phyloP scores from a whole-genome alignment of 92 coral and sea anemone species.

The Paragorgia papillata region DNA sequence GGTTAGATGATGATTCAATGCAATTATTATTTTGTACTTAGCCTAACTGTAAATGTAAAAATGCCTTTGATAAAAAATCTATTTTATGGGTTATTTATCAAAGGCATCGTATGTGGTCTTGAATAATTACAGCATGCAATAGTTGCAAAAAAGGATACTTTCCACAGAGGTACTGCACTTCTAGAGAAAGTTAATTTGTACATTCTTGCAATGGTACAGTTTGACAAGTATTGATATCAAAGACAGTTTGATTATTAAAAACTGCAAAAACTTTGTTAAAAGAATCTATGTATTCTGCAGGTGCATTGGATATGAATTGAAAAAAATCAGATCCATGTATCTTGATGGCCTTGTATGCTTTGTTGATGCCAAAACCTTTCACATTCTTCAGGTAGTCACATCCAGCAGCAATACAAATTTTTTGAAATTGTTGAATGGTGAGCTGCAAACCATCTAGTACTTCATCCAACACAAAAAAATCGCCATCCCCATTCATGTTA shows the following conservation, averaged over 20 bases:
- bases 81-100: too few relatives aligned
- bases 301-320: conserved; percentile 29
- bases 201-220: conserved; percentile 52
- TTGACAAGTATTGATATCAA: conserved; percentile 34
- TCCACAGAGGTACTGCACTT: too few relatives aligned
- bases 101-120: too few relatives aligned
- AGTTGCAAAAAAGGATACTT: too few relatives aligned
- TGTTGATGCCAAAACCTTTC: conserved; percentile 52
- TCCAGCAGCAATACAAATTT: conserved; percentile 65
- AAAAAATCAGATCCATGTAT: conserved; percentile 38
- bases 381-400: conserved; percentile 61
- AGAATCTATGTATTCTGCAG: conserved; percentile 23
- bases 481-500: conserved; percentile 54
- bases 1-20: too few relatives aligned
- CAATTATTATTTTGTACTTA: too few relatives aligned
- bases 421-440: conserved; percentile 39
- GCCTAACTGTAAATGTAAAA: too few relatives aligned
- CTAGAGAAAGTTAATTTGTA: conserved; percentile 43
- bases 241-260: conserved; percentile 58
- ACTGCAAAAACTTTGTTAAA: conserved; percentile 52
- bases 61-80: too few relatives aligned
- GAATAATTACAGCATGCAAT: too few relatives aligned
- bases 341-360: conserved; percentile 38
- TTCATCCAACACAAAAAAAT: conserved; percentile 35
- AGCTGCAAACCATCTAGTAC: conserved; percentile 45